Evolutionary conservation across 2,888 invertebrate genomes (phyloP), one percentile per base, ranked within the genome.

Genomic region (Clostera curtula): DNA sequence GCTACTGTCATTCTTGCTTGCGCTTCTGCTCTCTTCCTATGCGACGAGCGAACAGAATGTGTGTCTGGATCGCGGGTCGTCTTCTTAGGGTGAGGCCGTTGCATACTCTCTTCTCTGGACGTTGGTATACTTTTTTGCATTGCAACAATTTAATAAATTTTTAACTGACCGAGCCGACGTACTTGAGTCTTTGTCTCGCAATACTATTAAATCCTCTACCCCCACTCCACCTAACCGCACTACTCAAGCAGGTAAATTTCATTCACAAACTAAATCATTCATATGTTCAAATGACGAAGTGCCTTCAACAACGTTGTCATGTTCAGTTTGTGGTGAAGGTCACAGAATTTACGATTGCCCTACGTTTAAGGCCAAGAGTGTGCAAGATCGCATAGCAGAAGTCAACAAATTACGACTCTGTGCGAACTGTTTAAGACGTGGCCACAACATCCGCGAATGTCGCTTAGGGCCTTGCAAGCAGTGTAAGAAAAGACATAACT

Each of bases 71-170:
- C n/a, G n/a, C n/a, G n/a, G n/a, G n/a, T n/a, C n/a, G n/a, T n/a
- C n/a, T n/a, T n/a, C n/a, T n/a, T n/a, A n/a, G n/a, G n/a, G n/a
- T n/a, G n/a, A n/a, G n/a, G n/a, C n/a, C n/a, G n/a, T n/a, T n/a
- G n/a, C n/a, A n/a, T n/a, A n/a, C n/a, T n/a, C n/a, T n/a, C n/a
- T n/a, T n/a, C n/a, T n/a, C n/a, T n/a, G n/a, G n/a, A n/a, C 4
- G 5, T 11, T 7, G 9, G 10, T 7, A 5, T 8, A 9, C 2
- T 10, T 18, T 8, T 18, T 18, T 7, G 9, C 10, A n/a, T 10
- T 27, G 9, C n/a, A 22, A 12, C 17, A 27, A 13, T 27, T 27
- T 12, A n/a, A 27, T 12, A 27, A 22, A 14, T 27, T 22, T 11
- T 9, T 27, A 12, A 27, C 11, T 10, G 18, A 27, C 14, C 23